Percentiles rank a stretch among this genome's conserved stretches.
Conservation (phyloP, 2,888 invertebrate genomes). For the Leucania comma region DNA sequence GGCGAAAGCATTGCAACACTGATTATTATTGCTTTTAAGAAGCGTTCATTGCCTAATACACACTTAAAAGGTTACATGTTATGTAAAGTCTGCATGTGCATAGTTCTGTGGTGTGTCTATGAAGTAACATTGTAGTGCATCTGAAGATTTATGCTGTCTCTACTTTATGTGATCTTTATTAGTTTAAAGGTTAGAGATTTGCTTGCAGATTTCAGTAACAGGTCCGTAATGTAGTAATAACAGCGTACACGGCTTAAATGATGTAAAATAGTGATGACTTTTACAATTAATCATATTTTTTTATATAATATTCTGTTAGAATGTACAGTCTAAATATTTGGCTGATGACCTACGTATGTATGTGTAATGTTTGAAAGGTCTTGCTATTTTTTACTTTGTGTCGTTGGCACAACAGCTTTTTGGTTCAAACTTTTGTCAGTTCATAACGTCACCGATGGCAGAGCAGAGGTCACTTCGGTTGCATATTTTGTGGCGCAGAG, state of each 20-base stretch:
- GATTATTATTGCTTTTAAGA: slow-evolving; percentile 72
- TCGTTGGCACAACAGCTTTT: background rate
- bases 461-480: background rate
- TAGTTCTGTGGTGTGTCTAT: slow-evolving; percentile 53
- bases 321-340: background rate
- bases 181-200: slow-evolving; percentile 32
- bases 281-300: slow-evolving; percentile 6
- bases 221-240: background rate
- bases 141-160: slow-evolving; percentile 24
- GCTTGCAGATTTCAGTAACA: background rate
- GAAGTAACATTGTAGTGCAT: slow-evolving; percentile 55
- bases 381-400: background rate
- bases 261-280: background rate
- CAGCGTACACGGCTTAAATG: background rate
- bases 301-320: slow-evolving; percentile 10
- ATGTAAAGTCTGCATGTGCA: slow-evolving; percentile 70
- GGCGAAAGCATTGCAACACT: slow-evolving; percentile 73
- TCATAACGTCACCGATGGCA: no score
- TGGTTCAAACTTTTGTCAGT: background rate
- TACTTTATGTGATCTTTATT: slow-evolving; percentile 31
- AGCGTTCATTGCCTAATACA: slow-evolving; percentile 66
- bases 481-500: background rate
- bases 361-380: background rate
- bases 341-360: background rate
- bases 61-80: slow-evolving; percentile 67